A percentile compares a stretch with the other conserved stretches of the same genome.
These are phyloP conservation scores for Leptoteleia sp. DNA, from an alignment of 1,140 invertebrate genomes.

Conservation along the genomic window DNA sequence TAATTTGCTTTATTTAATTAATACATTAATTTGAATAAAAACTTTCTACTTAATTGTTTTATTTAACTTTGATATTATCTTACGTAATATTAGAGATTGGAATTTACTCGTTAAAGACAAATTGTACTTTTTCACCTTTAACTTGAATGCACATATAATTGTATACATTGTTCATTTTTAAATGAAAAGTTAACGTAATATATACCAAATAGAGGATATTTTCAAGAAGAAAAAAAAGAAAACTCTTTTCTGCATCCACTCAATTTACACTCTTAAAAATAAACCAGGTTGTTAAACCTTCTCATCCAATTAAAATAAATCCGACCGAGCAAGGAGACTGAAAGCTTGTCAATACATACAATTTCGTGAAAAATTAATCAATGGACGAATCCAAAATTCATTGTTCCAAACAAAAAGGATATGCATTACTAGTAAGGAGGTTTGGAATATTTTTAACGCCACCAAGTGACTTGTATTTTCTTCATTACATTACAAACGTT, in stretches of 20 bases:
- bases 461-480: slow-evolving; percentile 3
- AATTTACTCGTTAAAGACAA: background rate
- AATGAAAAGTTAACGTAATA: slow-evolving; percentile 29
- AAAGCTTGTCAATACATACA: background rate
- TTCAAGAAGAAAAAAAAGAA: slow-evolving; percentile 19
- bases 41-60: too few species aligned
- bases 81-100: too few species aligned
- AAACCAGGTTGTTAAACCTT: slow-evolving; percentile 6
- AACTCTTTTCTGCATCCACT: slow-evolving; percentile 10
- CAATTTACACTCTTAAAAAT: slow-evolving; percentile 3
- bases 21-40: too few species aligned
- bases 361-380: slow-evolving; percentile 8
- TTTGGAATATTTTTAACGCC: background rate
- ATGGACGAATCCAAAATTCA: background rate
- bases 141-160: slow-evolving; percentile 6
- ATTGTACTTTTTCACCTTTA: slow-evolving; percentile 2
- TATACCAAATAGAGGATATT: slow-evolving; percentile 24
- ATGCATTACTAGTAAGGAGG: background rate
- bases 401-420: background rate
- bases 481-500: too few species aligned
- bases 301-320: slow-evolving; percentile 15
- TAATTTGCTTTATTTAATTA: too few species aligned
- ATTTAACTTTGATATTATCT: too few species aligned
- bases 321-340: background rate
- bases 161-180: slow-evolving; percentile 10